Base-by-base conservation (phyloP, 2,797 vertebrate species). In the Enteromius mattozi region DNA sequence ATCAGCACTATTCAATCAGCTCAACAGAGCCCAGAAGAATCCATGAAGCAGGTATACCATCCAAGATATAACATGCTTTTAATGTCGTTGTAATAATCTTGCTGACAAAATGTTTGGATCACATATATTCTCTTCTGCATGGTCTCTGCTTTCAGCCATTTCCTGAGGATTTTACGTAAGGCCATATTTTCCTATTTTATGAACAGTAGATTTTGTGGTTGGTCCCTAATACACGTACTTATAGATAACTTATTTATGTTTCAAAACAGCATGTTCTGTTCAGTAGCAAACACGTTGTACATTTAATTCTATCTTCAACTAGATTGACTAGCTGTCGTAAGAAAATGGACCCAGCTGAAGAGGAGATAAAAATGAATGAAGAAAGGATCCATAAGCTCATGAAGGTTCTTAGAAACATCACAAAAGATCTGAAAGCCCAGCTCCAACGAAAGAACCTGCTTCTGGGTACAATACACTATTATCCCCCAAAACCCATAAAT, bases 381-480 rank as follows among this genome's bases (percentile, higher is more conserved):
- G 89, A 88, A 35, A 91, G 90, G 80, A 93, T 95, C 71, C 89
- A 94, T 45, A 93, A 80, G 81, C 93, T 95, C 45, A 87, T 94
- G 16, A 93, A 92, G 82, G 87, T 82, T 1, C 89, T 96, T 30
- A 90, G 87, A 13, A 91, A 90, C 85, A 90, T 95, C 85, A 90
- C 89, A 83, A 95, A 87, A 81, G 82, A 90, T 35, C 89, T 95
- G 80, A 91, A 85, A 65, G 91, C 90, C 42, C 92, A 95, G 87
- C 89, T 96, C 66, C 93, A 93, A 78, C 92, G 94, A 84, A 95
- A 94, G 89, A 91, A 83, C 6, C 91, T 94, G 0, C 86, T 95
- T 45, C 82, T 95, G 24, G 94, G 95, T 95, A 91, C 21, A 66
- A 1, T 24, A 27, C 30, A 61, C 37, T 71, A 24, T 21, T 4